Conservation (phyloP, 2,797 vertebrate species). For the Platalea minor region DNA sequence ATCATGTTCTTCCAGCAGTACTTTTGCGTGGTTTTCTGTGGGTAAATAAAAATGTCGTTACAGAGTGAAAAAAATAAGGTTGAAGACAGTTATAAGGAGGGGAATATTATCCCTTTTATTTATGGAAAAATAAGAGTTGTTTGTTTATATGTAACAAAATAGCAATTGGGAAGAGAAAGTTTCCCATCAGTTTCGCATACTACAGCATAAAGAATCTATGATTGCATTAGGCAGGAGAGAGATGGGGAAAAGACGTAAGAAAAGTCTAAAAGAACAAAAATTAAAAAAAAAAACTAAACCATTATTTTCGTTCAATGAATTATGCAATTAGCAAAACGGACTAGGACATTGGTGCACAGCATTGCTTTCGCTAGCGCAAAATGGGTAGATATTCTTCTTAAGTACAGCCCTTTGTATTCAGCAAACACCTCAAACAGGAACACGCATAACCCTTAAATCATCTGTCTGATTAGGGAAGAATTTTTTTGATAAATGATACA, state of each 20-base stretch:
- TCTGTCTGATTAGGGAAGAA: neutral
- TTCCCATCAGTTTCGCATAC: neutral
- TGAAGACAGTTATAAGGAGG: neutral
- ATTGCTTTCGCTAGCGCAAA: neutral
- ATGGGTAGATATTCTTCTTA: neutral
- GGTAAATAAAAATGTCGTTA: constrained; percentile 40
- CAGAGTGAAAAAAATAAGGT: neutral
- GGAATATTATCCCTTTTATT: neutral
- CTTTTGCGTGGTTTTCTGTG: constrained; percentile 18
- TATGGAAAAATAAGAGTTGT: neutral
- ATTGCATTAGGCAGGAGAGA: neutral
- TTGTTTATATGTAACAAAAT: neutral
- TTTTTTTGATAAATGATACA: neutral
- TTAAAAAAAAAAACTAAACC: accelerated
- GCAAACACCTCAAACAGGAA: neutral
- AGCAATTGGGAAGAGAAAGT: neutral
- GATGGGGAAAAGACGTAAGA: neutral
- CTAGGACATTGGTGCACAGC: accelerated
- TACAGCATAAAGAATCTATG: neutral
- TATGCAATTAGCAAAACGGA: neutral
- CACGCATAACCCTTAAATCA: neutral
- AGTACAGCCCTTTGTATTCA: neutral
- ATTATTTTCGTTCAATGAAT: neutral
- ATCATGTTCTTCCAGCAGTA: neutral
- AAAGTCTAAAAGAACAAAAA: neutral